phyloP scores from a whole-genome alignment of 2,113 vertebrate species.

The Bothrops jararaca region DNA sequence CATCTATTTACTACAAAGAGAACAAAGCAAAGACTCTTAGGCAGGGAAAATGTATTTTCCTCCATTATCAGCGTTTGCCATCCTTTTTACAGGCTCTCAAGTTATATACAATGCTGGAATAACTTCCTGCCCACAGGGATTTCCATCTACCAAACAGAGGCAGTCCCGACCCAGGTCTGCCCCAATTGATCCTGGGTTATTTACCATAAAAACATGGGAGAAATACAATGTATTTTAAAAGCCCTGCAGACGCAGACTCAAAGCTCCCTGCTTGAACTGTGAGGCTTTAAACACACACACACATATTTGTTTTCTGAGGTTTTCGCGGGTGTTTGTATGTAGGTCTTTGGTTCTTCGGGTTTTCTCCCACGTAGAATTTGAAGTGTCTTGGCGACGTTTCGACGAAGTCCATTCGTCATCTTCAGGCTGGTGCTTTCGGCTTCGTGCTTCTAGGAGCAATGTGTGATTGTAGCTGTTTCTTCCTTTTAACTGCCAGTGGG shows the following conservation, averaged over 20 bases:
- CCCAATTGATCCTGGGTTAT: not conserved
- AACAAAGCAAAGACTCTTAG: not conserved
- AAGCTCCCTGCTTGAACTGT: not conserved
- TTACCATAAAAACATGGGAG: not conserved
- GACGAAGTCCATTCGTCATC: no score
- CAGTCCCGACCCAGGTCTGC: not conserved
- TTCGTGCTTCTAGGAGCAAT: no score
- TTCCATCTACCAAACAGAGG: not conserved
- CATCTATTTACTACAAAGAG: not conserved
- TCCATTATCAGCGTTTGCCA: not conserved
- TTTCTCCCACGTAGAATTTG: no score
- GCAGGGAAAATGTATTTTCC: not conserved
- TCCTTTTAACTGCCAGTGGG: no score
- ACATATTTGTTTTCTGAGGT: no score
- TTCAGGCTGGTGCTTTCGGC: no score
- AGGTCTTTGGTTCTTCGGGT: no score
- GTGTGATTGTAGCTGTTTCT: no score
- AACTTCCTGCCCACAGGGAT: not conserved
- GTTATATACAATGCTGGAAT: not conserved
- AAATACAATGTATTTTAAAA: not conserved
- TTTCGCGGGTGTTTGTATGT: no score
- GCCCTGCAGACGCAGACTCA: not conserved
- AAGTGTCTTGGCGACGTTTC: no score
- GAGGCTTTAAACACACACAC: no score
- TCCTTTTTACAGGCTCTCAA: not conserved